Evolutionary conservation across 92 coral and sea anemone genomes (phyloP), one percentile per base, ranked within the genome.

Genomic region (Meandrina meandrites): DNA sequence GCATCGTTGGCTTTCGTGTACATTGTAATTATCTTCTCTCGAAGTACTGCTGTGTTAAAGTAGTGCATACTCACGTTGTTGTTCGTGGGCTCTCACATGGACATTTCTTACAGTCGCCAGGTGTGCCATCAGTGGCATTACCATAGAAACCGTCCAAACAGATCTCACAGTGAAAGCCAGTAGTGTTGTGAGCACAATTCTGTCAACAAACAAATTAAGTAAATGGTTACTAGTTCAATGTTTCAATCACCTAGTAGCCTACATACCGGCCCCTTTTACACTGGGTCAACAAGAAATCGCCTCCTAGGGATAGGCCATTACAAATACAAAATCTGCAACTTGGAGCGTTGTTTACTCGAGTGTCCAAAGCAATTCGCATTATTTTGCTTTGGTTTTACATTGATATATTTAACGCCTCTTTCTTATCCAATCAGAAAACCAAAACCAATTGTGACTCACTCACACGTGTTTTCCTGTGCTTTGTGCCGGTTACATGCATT

Each of bases 101-200:
- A 58, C 99, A 97, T 42, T 85, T 87, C 47, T 86, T 94, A 70
- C 99, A 97, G 78, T 97, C 99, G 31, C 85, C 69, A n/a, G 93
- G 89, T 10, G 99, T 97, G 28, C 99, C 99, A 80, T 95, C 95
- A 32, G 94, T 95, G 4, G 99, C 99, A n/a, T 95, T 92, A 72
- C 99, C 99, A 92, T 97, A 95, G 96, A 93, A 95, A 91, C 98
- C 94, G 86, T 95, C 99, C 83, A 79, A 54, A 76, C 99, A 97
- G 57, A 86, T 80, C 90, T 95, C 92, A 72, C 99, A 97, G 74
- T 97, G 88, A 86, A 91, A 89, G 73, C 98, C 98, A 34, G 99
- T 95, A 13, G 99, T 92, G 73, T 95, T 97, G 91, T 97, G 99
- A 2, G 90, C 86, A 81, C 99, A 97, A 88, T 95, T 92, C 99